A percentile compares a stretch with the other conserved stretches of the same genome.
Evolutionary conservation across 2,888 invertebrate species (phyloP).

Genomic region (Oxytorus armatus): DNA sequence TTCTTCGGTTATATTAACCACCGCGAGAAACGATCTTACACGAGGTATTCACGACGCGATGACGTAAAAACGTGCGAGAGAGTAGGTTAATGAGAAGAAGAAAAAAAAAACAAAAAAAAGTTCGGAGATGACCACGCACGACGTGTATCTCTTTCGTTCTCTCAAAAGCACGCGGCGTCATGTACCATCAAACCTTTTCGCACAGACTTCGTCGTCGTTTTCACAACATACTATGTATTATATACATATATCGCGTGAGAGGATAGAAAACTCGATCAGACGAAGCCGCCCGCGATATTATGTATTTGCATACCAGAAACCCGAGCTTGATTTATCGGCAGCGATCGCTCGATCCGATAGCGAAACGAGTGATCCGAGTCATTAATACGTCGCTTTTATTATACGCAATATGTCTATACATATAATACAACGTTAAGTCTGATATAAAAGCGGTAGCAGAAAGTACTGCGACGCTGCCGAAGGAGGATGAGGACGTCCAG

Average conservation of each 20-base stretch:
- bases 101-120: neutral
- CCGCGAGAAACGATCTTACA: conserved; percentile 17
- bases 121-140: conserved; percentile 30
- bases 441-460: conserved; percentile 54
- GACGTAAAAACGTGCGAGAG: neutral
- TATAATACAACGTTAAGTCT: neutral
- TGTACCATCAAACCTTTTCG: conserved; percentile 39
- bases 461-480: conserved; percentile 2
- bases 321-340: conserved; percentile 74
- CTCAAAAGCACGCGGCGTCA: conserved; percentile 42
- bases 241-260: conserved; percentile 25
- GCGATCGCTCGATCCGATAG: conserved; percentile 69
- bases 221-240: conserved; percentile 37
- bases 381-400: conserved; percentile 67
- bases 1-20: conserved; percentile 45
- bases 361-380: conserved; percentile 71
- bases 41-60: conserved; percentile 21
- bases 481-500: conserved; percentile 21
- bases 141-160: conserved; percentile 43
- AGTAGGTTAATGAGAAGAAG: conserved; percentile 31
- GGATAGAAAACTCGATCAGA: conserved; percentile 67
- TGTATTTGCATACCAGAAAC: conserved; percentile 76
- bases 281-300: conserved; percentile 69
- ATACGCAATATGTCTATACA: conserved; percentile 9
- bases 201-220: conserved; percentile 37